These are phyloP conservation scores for Sminthurinus aureus DNA, from an alignment of 2,888 invertebrate species.

Conservation along the genomic window DNA sequence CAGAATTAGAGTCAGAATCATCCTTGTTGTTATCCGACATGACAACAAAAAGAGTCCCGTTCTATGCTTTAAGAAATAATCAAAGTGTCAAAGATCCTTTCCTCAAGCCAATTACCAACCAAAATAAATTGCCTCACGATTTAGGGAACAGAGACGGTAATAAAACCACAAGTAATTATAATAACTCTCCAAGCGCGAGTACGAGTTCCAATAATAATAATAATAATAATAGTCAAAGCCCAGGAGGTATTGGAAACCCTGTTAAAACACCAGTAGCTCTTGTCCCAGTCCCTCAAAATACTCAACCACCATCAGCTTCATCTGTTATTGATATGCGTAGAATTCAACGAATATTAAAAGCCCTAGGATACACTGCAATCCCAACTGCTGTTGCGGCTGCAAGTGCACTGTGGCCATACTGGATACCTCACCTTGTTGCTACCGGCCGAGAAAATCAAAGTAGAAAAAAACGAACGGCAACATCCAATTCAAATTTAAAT, in stretches of 20 bases:
- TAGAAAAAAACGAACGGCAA: neutral
- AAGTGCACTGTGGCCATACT: constrained; percentile 59
- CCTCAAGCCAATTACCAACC: neutral
- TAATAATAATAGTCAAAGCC: constrained; percentile 2
- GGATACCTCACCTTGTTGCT: constrained; percentile 55
- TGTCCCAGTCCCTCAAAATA: neutral
- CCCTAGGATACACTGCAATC: constrained; percentile 58
- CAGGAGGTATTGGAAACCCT: neutral
- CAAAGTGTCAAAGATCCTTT: constrained; percentile 28
- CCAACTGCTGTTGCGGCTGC: constrained; percentile 59
- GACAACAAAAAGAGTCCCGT: constrained; percentile 15
- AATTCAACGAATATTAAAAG: constrained; percentile 54
- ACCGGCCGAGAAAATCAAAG: constrained; percentile 29
- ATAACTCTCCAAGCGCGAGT: neutral
- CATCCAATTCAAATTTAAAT: neutral
- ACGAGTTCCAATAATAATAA: constrained; percentile 3
- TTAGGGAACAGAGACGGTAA: neutral
- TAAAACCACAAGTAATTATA: neutral
- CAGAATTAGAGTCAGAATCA: neutral
- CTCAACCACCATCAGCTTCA: neutral
- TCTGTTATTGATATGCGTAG: constrained; percentile 20
- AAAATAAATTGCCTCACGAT: neutral
- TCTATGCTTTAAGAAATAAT: constrained; percentile 32
- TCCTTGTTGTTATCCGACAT: neutral
- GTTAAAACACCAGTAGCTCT: neutral